Conservation (phyloP, 1,140 invertebrate species). For the Drosophila tsacasi region DNA sequence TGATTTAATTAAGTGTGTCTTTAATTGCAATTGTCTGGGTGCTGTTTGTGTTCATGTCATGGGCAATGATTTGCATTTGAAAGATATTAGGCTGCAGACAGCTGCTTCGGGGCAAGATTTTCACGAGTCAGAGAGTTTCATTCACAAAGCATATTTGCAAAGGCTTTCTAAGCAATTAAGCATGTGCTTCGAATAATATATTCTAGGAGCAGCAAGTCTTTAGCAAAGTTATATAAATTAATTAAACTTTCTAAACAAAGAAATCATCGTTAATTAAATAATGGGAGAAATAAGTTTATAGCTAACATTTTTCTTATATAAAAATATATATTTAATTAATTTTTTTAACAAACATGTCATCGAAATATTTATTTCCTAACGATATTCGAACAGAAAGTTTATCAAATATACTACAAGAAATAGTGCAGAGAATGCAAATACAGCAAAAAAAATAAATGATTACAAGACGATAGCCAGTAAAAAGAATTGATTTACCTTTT, state of each 20-base stretch:
- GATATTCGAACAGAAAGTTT: neutral
- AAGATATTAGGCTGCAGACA: constrained; percentile 38
- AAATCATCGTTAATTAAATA: neutral
- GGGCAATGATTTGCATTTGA: constrained; percentile 37
- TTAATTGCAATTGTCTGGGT: constrained; percentile 65
- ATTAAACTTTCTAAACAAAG: neutral
- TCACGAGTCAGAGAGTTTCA: constrained; percentile 11
- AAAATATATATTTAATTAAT: neutral
- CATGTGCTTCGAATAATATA: constrained; percentile 3
- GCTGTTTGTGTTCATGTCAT: neutral
- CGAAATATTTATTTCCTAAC: no score
- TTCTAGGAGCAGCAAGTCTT: neutral
- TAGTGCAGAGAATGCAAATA: neutral
- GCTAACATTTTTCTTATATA: no score
- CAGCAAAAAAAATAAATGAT: neutral
- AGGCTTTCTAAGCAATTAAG: constrained; percentile 12
- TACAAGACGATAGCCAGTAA: neutral
- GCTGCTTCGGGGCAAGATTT: neutral
- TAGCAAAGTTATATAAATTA: neutral
- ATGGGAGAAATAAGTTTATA: neutral
- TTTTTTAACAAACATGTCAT: neutral
- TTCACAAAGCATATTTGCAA: constrained; percentile 2
- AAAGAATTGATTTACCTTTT: constrained; percentile 6
- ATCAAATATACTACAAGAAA: constrained; percentile 7
- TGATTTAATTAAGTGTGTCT: constrained; percentile 75